Base-by-base conservation (phyloP, 2,888 invertebrate species). In the Drosophila lacicola region DNA sequence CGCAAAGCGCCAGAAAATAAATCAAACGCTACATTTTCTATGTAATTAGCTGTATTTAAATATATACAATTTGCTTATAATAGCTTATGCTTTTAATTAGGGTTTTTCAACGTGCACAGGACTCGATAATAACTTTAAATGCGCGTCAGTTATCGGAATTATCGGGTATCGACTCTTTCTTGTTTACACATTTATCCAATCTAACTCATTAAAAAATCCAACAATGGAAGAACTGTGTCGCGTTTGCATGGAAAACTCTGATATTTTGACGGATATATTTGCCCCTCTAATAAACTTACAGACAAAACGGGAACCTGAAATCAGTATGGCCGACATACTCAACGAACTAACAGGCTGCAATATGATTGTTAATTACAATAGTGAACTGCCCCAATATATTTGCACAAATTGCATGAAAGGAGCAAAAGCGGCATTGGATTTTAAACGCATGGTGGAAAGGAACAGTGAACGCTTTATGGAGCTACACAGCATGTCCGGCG, bases 201-300 rank as follows among this genome's bases (percentile, higher is more conserved):
- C 6, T 41, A 14, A 14, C 6, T 17, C 0, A 9, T 14, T 14
- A 9, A 2, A 29, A 46, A 29, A n/a, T 45, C 3, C 5, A 54
- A 49, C 9, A 10, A 70, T 71, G 64, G 50, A 25, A 10, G 25
- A 42, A 2, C 9, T 62, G 5, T 72, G 72, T n/a, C 56, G 72
- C 0, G 36, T 49, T n/a, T 72, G 72, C 29, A 44, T 45, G 53
- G n/a, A 37, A 2, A 11, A 19, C 4, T 11, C 44, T 0, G 13
- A 33, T 2, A 54, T 21, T 2, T 14, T 67, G 3, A 19, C 17
- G 0, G 13, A 55, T 41, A 41, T 71, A 41, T 71, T 57, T 49
- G 9, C 44, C 1, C 56, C 71, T 3, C 33, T 54, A 0, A 13
- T 6, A 11, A 39, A 11, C 19, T 13, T 14, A 39, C 5, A 21